Evolutionary conservation across 2,888 invertebrate genomes (phyloP).

Genomic region (Galerucella pusilla): DNA sequence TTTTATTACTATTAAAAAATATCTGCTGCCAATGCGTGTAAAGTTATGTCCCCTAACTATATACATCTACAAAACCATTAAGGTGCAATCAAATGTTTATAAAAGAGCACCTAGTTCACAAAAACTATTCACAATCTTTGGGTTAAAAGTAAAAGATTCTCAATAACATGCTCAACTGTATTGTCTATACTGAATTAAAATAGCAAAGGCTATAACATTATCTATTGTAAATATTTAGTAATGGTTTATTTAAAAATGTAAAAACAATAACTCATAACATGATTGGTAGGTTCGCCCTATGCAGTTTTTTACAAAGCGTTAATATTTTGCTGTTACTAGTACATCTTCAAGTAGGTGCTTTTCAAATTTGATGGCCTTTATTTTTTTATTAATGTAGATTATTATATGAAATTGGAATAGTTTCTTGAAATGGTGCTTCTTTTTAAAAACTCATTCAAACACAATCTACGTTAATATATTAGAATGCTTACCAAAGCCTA

Average conservation of each 20-base stretch:
- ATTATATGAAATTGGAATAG: not conserved
- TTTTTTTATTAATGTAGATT: not conserved
- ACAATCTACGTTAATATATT: slow-evolving; percentile 11
- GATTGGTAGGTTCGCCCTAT: not conserved
- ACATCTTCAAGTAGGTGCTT: not conserved
- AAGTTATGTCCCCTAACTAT: not conserved
- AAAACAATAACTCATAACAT: not conserved
- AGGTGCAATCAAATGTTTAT: not conserved
- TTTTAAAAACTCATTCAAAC: not conserved
- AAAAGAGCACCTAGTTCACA: not conserved
- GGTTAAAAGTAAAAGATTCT: not conserved
- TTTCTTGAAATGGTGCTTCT: not conserved
- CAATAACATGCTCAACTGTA: no score
- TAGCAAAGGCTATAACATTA: not conserved
- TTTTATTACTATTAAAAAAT: no score
- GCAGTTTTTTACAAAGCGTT: not conserved
- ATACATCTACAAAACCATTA: not conserved
- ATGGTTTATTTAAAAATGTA: not conserved
- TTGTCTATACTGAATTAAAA: no score
- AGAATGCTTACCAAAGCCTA: slow-evolving; percentile 58
- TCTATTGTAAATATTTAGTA: not conserved
- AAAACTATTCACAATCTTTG: slow-evolving; percentile 1
- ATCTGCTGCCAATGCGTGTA: no score
- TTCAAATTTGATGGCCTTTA: not conserved
- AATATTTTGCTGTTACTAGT: not conserved